Percentiles rank a stretch among this genome's conserved stretches.
Conservation (phyloP, 2,888 invertebrate genomes). For the Rhimphoctona megacephalus region DNA sequence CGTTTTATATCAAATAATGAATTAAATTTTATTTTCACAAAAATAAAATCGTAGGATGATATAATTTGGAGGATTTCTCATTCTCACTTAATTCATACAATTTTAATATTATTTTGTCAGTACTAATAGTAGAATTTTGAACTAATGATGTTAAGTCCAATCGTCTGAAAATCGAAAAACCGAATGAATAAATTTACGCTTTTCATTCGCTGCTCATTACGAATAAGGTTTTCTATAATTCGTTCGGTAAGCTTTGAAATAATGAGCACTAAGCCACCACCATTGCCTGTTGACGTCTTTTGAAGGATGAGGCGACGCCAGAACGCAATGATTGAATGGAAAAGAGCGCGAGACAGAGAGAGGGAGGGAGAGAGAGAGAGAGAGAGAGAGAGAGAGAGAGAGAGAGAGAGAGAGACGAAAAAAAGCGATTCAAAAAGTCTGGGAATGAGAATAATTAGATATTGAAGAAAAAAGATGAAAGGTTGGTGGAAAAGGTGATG, state of each 20-base stretch:
- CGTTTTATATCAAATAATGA: no score
- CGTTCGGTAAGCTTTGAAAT: conserved; percentile 1
- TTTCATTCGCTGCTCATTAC: not conserved
- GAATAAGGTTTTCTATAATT: not conserved
- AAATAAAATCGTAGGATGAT: no score
- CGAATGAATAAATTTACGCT: not conserved
- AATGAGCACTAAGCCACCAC: conserved; percentile 26
- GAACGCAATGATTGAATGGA: conserved; percentile 28
- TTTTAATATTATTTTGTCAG: not conserved
- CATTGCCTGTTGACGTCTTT: not conserved
- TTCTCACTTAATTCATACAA: not conserved
- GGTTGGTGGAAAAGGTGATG: not conserved
- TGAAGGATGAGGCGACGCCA: not conserved
- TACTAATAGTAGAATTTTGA: not conserved
- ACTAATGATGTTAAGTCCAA: not conserved
- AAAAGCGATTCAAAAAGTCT: conserved; percentile 10
- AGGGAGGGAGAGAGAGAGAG: no score
- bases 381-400: no score
- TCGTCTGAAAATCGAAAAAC: not conserved
- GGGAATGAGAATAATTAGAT: not conserved
- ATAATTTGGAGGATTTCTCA: no score
- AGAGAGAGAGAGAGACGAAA: not conserved
- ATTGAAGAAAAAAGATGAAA: conserved; percentile 20
- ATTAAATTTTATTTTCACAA: no score
- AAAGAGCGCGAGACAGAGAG: not conserved